A percentile compares a stretch with the other conserved stretches of the same genome.
Conservation (phyloP, 92 coral and sea anemone genomes). For the Meandrina meandrites region DNA sequence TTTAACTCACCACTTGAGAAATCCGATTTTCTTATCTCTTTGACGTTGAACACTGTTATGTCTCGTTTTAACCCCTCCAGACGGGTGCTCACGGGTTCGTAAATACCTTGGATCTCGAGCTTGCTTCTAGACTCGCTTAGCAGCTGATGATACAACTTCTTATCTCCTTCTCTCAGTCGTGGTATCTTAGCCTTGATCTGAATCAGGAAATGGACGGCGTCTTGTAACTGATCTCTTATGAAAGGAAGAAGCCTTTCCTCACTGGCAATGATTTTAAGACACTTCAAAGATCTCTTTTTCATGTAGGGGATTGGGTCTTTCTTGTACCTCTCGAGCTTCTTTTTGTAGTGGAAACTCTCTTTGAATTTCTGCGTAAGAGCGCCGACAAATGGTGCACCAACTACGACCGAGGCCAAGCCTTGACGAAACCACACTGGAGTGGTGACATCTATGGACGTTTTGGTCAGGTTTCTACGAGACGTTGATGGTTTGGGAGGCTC, state of each 20-base stretch:
- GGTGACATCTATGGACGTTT: neutral
- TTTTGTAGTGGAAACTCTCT: neutral
- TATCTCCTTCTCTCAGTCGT: conserved; percentile 12
- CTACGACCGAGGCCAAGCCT: conserved; percentile 1
- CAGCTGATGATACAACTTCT: neutral
- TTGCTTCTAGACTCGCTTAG: neutral
- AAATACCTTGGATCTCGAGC: neutral
- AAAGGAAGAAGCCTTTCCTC: neutral
- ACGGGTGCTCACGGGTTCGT: neutral
- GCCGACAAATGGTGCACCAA: neutral
- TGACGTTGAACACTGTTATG: neutral
- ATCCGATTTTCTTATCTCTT: neutral
- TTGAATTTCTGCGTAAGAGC: neutral
- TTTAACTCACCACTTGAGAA: neutral
- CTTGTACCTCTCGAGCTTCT: neutral
- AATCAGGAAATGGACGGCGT: neutral
- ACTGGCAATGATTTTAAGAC: neutral
- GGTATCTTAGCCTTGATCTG: neutral
- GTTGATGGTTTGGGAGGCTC: neutral
- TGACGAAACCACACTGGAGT: neutral
- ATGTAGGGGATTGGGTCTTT: neutral
- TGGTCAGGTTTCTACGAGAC: neutral
- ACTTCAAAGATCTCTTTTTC: neutral
- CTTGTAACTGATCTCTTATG: neutral
- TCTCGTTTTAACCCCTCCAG: neutral